These are phyloP conservation scores for Drosophila biarmipes DNA, from an alignment of 1,140 invertebrate species.

Conservation along the genomic window DNA sequence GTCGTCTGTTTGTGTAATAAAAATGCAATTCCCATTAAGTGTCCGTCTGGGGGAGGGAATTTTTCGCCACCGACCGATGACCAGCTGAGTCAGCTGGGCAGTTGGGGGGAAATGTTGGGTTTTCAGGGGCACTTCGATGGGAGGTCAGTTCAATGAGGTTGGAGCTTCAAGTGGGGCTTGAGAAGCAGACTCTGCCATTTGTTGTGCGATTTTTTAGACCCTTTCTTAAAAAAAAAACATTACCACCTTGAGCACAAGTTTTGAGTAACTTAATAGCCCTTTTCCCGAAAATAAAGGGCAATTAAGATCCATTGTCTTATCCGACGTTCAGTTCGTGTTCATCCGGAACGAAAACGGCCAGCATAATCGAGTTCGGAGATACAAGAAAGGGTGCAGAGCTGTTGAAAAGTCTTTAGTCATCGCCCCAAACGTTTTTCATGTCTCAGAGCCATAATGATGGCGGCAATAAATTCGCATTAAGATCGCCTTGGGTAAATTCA, in stretches of 20 bases:
- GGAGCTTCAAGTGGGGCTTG: not conserved
- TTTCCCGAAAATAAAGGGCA: slow-evolving; percentile 51
- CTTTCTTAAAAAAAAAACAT: no score
- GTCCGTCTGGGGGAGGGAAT: slow-evolving; percentile 30
- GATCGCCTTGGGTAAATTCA: slow-evolving; percentile 47
- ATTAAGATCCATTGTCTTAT: slow-evolving; percentile 76
- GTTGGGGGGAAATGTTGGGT: slow-evolving; percentile 21
- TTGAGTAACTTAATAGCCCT: slow-evolving; percentile 14
- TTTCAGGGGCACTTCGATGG: slow-evolving; percentile 24
- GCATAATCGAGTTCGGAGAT: slow-evolving; percentile 45
- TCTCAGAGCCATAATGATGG: slow-evolving; percentile 65
- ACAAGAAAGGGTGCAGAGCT: slow-evolving; percentile 52
- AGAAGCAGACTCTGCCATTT: not conserved
- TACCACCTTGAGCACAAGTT: slow-evolving; percentile 3
- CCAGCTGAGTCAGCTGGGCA: slow-evolving; percentile 24
- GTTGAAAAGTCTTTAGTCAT: slow-evolving; percentile 78
- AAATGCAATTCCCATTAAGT: slow-evolving; percentile 83
- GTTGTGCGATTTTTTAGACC: not conserved
- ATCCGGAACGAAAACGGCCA: slow-evolving; percentile 35
- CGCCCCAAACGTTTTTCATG: slow-evolving; percentile 59
- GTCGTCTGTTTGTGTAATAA: slow-evolving; percentile 79
- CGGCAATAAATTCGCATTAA: slow-evolving; percentile 81
- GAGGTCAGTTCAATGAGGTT: slow-evolving; percentile 33
- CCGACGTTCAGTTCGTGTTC: slow-evolving; percentile 8
- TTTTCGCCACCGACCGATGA: slow-evolving; percentile 46